Percentiles rank a stretch among this genome's conserved stretches.
Evolutionary conservation across 1,140 invertebrate species (phyloP).

Genomic region (Drosophila ercepeae): DNA sequence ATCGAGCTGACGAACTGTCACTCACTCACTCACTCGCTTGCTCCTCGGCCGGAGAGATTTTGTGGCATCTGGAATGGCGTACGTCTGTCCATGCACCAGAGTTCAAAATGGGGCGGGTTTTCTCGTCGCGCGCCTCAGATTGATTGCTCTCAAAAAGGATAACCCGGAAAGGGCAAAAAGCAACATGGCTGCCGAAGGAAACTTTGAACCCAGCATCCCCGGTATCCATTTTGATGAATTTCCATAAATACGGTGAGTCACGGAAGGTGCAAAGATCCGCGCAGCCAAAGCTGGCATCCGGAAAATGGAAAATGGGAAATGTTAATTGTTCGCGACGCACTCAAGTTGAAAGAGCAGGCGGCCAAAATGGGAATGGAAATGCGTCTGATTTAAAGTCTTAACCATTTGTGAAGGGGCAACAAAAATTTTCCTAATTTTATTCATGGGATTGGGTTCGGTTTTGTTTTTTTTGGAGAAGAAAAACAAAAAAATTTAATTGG

Average conservation of each 20-base stretch:
- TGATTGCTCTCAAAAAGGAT: conserved; percentile 73
- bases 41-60: conserved; percentile 42
- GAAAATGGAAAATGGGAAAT: conserved; percentile 79
- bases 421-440: conserved; percentile 51
- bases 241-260: conserved; percentile 69
- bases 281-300: conserved; percentile 52
- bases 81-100: conserved; percentile 21
- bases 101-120: conserved; percentile 19
- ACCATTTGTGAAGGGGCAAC: conserved; percentile 28
- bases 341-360: conserved; percentile 68
- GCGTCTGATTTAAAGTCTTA: conserved; percentile 43
- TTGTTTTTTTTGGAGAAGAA: conserved; percentile 34
- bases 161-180: conserved; percentile 7
- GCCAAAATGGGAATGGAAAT: conserved; percentile 59
- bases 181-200: conserved; percentile 39
- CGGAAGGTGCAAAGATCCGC: conserved; percentile 38
- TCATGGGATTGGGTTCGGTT: conserved; percentile 44
- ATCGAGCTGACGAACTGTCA: conserved; percentile 79
- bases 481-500: conserved; percentile 71
- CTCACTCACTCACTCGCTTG: conserved; percentile 41
- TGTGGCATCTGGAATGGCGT: conserved; percentile 54
- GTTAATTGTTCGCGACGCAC: conserved; percentile 74
- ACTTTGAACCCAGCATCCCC: conserved; percentile 43
- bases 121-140: conserved; percentile 39
- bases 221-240: conserved; percentile 56